phyloP scores from a whole-genome alignment of 2,797 vertebrate genomes.

The Podarcis siculus region DNA sequence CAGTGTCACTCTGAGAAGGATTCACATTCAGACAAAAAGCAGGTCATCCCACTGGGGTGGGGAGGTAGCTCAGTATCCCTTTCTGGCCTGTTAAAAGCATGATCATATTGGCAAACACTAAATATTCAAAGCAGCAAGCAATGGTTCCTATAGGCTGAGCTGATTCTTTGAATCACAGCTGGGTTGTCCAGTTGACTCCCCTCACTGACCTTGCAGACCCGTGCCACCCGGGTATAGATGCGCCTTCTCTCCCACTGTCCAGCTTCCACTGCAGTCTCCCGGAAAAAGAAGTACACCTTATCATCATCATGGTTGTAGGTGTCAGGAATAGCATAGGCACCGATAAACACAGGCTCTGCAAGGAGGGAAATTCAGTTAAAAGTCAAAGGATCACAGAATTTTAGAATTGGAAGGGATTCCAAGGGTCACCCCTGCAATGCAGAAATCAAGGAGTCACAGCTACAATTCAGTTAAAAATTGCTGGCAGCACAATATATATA shows the following conservation, averaged over 20 bases:
- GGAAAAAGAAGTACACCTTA: conserved; percentile 85
- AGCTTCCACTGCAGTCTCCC: conserved; percentile 82
- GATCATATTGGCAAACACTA: neutral
- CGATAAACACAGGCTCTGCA: conserved; percentile 82
- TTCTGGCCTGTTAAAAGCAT: too few relatives aligned
- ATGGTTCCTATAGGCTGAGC: neutral
- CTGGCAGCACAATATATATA: too few relatives aligned
- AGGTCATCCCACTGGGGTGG: too few relatives aligned
- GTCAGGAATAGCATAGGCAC: conserved; percentile 84
- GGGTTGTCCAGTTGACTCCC: neutral
- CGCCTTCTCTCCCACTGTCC: conserved; percentile 83
- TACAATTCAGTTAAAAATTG: too few relatives aligned
- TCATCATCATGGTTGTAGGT: conserved; percentile 86
- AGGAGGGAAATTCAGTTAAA: conserved; percentile 5
- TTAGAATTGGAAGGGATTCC: too few relatives aligned
- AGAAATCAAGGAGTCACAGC: too few relatives aligned
- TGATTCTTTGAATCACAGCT: neutral
- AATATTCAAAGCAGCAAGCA: neutral
- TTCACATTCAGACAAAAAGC: too few relatives aligned
- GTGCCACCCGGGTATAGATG: conserved; percentile 85
- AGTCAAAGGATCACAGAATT: too few relatives aligned
- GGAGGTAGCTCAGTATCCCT: too few relatives aligned
- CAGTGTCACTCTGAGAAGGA: too few relatives aligned
- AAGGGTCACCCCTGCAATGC: too few relatives aligned
- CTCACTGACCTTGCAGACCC: conserved; percentile 87